Base-by-base conservation (phyloP, 2,113 vertebrate genomes). In the Morone chrysops region DNA sequence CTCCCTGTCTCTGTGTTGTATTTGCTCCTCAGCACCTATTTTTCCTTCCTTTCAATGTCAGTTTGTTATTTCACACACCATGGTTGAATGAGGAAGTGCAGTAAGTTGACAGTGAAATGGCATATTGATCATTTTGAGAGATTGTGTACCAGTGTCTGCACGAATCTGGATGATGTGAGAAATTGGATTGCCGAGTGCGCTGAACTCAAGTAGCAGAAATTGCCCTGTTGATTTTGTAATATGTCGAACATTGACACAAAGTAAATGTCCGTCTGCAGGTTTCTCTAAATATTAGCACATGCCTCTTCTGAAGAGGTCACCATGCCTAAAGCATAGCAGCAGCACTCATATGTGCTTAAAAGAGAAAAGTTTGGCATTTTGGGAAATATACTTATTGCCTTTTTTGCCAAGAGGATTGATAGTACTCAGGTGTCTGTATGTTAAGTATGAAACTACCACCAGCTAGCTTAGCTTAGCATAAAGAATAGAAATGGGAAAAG, bases 121-220 rank as follows among this genome's bases (percentile, higher is more conserved):
- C 9, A 6, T 9, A 73, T 74, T 74, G 48, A 80, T 80, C 9
- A 68, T 80, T 78, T 72, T 89, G 50, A 77, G 31, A 83, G 31
- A 73, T 75, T 81, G 62, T 31, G 9, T 36, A 6, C 4, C 12
- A 8, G 36, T 41, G 22, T 65, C 66, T 47, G 61, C 71, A 51
- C 48, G 43, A 40, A 50, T 65, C 45, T 38, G 4, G 9, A 43
- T 59, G 12, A n/a, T 67, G 5, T 48, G 45, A 61, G 56, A 70
- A 48, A 76, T 43, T 45, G 18, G 8, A 80, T 83, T 76, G 57
- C 60, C 14, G 45, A 71, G 20, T 63, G 0, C 50, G 62, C 41
- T 61, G 56, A 62, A 78, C 72, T 76, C 6, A 70, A 62, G 38
- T 41, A 40, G 43, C 50, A 56, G 31, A 72, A 45, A 74, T 60